These are phyloP conservation scores for Ecliptopera silaceata DNA, from an alignment of 2,888 invertebrate species.

Conservation along the genomic window DNA sequence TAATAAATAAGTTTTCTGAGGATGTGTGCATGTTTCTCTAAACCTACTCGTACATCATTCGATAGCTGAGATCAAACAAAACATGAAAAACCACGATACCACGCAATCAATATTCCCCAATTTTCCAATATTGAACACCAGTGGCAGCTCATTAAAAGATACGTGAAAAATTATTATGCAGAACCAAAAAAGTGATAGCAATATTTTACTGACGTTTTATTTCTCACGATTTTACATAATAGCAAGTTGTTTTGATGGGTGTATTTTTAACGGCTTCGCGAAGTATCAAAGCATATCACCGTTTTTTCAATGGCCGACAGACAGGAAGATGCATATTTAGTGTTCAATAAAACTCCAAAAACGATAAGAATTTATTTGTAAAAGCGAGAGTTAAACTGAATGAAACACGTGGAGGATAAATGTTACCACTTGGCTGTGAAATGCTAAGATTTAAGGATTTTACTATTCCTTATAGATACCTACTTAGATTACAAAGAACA, in stretches of 20 bases:
- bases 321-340: no score
- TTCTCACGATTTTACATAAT: neutral
- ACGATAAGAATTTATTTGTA: no score
- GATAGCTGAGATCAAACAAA: conserved; percentile 40
- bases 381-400: neutral
- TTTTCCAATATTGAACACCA: conserved; percentile 43
- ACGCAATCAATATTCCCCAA: conserved; percentile 45
- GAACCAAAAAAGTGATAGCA: conserved; percentile 21
- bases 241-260: neutral
- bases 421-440: neutral
- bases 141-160: conserved; percentile 35
- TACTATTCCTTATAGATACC: no score
- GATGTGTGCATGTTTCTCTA: neutral
- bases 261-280: neutral
- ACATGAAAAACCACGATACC: conserved; percentile 33
- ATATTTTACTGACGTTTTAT: neutral
- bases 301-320: no score
- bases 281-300: no score
- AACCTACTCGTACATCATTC: neutral
- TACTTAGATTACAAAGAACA: neutral
- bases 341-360: no score
- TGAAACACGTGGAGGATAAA: neutral
- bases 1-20: no score
- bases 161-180: conserved; percentile 36
- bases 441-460: no score